Evolutionary conservation across 2,113 vertebrate species (phyloP), one percentile per base, ranked within the genome.

Genomic region (Campylorhamphus procurvoides): DNA sequence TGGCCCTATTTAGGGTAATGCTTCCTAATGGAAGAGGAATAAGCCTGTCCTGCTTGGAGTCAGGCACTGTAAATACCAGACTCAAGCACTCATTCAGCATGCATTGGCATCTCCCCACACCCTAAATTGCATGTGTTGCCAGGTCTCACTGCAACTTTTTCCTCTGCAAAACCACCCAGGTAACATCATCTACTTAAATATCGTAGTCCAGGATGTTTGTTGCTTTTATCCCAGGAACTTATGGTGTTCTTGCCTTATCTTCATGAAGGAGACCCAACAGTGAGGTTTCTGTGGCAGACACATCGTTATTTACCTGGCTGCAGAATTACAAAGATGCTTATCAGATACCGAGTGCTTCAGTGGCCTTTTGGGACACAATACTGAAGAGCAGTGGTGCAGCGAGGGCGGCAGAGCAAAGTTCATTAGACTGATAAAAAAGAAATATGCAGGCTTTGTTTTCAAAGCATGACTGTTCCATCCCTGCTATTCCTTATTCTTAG

Each of bases 31-130:
- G 46, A 13, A 79, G 7, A 78, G 20, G 28, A 42, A 12, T 50
- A 15, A 8, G 7, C 58, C 56, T 33, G 67, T 76, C 47, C 27
- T 67, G 47, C 68, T 37, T 42, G 37, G 37, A 44, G 77, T 58
- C 6, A 42, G 37, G 17, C 0, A 0, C 4, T 37, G 37, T 29
- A 66, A 86, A 60, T 13, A 15, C 24, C 44, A 86, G 40, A 3
- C 7, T 22, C 10, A 7, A 71, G 37, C 29, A n/a, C 8, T 16
- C 27, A 11, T 49, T 28, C 7, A 31, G n/a, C 27, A 29, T 3
- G 7, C 12, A 23, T 17, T 44, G 37, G 58, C 44, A 46, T 19
- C n/a, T 77, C 16, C 31, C 35, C 27, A 2, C 47, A 40, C 5
- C 39, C 20, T 15, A 14, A 72, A 53, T 0, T 24, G 9, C 35